Conservation (phyloP, 2,113 vertebrate genomes). For the Helogale parvula region DNA sequence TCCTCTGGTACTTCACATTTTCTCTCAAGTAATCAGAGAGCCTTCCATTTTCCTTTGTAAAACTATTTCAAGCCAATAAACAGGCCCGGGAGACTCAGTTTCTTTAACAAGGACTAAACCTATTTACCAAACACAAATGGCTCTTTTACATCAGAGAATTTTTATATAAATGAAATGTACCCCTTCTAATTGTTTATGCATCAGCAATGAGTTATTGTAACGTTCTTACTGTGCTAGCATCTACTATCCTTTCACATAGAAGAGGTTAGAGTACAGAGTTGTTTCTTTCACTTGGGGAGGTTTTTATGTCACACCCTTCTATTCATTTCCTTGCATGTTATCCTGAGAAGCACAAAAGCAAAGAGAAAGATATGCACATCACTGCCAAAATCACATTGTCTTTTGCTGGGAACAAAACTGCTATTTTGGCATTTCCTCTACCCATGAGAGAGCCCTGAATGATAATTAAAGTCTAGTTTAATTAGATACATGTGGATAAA, state of each 20-base stretch:
- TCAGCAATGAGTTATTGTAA: not conserved
- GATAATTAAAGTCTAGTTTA: not conserved
- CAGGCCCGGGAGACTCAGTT: not conserved
- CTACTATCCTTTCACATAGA: not conserved
- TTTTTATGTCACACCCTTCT: not conserved
- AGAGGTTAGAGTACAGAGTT: not conserved
- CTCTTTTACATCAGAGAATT: not conserved
- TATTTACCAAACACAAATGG: not conserved
- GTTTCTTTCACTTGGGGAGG: not conserved
- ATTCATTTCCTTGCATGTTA: not conserved
- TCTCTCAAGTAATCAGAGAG: not conserved
- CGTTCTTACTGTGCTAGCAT: not conserved
- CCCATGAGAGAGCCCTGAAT: not conserved
- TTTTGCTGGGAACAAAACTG: not conserved
- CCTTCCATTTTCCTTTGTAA: not conserved
- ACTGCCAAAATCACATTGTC: not conserved
- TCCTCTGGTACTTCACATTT: not conserved
- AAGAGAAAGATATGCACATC: not conserved
- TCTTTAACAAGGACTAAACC: not conserved
- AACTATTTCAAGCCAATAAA: not conserved
- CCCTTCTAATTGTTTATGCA: not conserved
- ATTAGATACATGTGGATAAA: not conserved
- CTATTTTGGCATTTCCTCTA: not conserved
- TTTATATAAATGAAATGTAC: not conserved
- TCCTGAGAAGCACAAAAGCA: not conserved